Conservation (phyloP, 2,888 invertebrate genomes). For the Muscina levida region DNA sequence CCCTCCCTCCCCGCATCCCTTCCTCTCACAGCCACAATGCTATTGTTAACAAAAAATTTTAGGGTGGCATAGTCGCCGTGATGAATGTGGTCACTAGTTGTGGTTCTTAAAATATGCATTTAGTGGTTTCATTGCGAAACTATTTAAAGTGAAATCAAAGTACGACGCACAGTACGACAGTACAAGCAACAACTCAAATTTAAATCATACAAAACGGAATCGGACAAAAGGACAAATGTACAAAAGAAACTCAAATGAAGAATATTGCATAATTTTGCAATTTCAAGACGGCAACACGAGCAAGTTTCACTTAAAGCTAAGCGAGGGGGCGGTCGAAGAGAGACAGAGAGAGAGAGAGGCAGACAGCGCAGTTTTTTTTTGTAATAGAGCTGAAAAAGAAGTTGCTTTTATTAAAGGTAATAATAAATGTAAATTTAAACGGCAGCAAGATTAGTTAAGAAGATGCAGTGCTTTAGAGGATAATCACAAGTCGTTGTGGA, state of each 20-base stretch:
- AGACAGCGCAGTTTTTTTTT: too few relatives aligned
- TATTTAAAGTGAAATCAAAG: not conserved
- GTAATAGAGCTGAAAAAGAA: too few relatives aligned
- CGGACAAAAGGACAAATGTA: slow-evolving; percentile 24
- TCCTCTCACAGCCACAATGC: slow-evolving; percentile 20
- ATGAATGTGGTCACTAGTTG: slow-evolving; percentile 60
- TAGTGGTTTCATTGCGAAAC: slow-evolving; percentile 6
- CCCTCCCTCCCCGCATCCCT: too few relatives aligned
- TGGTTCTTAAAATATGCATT: slow-evolving; percentile 59
- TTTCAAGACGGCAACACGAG: slow-evolving; percentile 57
- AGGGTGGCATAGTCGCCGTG: slow-evolving; percentile 24
- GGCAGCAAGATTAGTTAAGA: too few relatives aligned
- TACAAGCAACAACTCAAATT: slow-evolving; percentile 1
- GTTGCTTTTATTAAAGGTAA: too few relatives aligned
- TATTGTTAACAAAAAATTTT: slow-evolving; percentile 18
- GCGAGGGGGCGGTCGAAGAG: too few relatives aligned
- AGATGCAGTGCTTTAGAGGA: too few relatives aligned
- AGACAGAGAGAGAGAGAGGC: too few relatives aligned
- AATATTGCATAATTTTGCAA: slow-evolving; percentile 58
- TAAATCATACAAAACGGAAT: not conserved
- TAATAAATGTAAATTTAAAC: too few relatives aligned
- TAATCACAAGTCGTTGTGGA: too few relatives aligned
- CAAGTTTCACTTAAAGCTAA: slow-evolving; percentile 8
- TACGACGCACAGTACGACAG: not conserved
- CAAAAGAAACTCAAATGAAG: slow-evolving; percentile 29